Base-by-base conservation (phyloP, 2,113 vertebrate species). In the Puffinus mauretanicus region DNA sequence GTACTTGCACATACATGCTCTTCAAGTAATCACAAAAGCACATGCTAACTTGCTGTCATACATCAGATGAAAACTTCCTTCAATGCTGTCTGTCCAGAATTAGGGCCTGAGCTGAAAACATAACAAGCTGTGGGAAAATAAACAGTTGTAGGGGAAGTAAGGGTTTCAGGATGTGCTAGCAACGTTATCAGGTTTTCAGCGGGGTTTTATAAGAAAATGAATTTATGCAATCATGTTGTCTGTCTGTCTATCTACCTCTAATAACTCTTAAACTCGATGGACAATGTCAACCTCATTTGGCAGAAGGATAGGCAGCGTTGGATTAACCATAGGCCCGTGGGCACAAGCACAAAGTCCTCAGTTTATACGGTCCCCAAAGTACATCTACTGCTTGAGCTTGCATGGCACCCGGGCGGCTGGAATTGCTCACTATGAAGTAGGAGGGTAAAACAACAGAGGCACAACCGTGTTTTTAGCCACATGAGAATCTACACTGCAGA, bases 11-110 rank as follows among this genome's bases (percentile, higher is more conserved):
- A 90, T 70, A 76, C 4, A 3, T 88, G 49, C 46, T 69, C 42
- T 91, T 93, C 73, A 83, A 85, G 71, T 58, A 85, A 72, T 51
- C 91, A 95, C 66, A 77, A 66, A 88, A 90, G 20, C 73, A 86
- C 61, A 49, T 30, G 73, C 27, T 79, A 93, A 92, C 61, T 61
- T 88, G 54, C 78, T 95, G 91, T 81, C 72, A n/a, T 49, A 25
- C 14, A n/a, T 16, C 69, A 80, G 67, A 70, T 36, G 75, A 94
- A 76, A 89, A 80, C 49, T 93, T 81, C 51, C 67, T 90, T 70
- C 77, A 54, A 4, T 42, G 20, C 22, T 91, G 2, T 85, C 54
- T 77, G 25, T 67, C 54, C 62, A 85, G 70, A 80, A 91, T 46
- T 76, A 52, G 16, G 32, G 36, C 21, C 51, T 57, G 44, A 79